These are phyloP conservation scores for Epinephelus moara DNA, from an alignment of 2,113 vertebrate species.

Conservation along the genomic window DNA sequence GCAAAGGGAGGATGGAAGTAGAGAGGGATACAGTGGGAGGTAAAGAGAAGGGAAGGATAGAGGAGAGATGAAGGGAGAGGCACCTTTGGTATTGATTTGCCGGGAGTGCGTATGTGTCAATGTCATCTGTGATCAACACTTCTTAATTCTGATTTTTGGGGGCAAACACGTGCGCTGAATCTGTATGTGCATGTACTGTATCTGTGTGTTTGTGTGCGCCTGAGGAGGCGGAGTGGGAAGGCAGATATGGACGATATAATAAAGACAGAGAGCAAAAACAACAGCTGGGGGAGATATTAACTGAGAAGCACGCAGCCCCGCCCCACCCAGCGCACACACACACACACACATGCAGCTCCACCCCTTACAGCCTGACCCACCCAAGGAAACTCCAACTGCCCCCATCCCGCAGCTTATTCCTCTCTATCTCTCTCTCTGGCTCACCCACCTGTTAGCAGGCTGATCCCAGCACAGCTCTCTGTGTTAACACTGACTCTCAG, in stretches of 20 bases:
- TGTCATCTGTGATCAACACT: neutral
- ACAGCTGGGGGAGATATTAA: constrained; percentile 71
- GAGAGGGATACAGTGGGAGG: neutral
- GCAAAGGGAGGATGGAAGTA: neutral
- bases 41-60: neutral
- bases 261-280: constrained; percentile 58
- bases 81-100: neutral
- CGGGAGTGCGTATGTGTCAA: neutral
- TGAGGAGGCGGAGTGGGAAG: neutral
- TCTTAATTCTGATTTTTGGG: neutral
- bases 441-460: constrained; percentile 64
- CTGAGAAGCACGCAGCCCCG: constrained; percentile 38
- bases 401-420: constrained; percentile 18
- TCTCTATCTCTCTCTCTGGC: constrained; percentile 12
- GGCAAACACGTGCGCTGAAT: neutral
- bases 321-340: constrained; percentile 36
- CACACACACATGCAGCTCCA: constrained; percentile 33
- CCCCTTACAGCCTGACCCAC: constrained; percentile 39
- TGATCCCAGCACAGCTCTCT: constrained; percentile 33
- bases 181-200: neutral
- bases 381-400: constrained; percentile 37
- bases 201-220: neutral
- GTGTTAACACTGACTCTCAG: neutral
- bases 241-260: constrained; percentile 28
- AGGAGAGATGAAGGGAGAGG: neutral